phyloP scores from a whole-genome alignment of 1,140 invertebrate species.

The Drosophila paulistorum region DNA sequence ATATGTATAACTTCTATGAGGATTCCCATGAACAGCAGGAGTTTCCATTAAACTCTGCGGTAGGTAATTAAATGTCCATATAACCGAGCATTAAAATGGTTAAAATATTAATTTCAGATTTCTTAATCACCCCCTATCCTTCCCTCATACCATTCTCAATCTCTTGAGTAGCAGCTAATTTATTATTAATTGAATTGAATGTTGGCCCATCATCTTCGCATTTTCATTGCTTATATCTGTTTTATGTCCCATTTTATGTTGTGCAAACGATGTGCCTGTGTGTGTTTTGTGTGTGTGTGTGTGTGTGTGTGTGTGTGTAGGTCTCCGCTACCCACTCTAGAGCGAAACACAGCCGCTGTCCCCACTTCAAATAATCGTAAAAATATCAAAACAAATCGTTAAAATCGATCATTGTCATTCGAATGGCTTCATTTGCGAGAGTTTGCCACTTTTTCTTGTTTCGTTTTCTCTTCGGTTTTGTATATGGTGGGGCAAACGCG shows the following conservation, averaged over 20 bases:
- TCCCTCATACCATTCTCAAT: constrained; percentile 31
- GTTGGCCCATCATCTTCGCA: constrained; percentile 31
- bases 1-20: no score
- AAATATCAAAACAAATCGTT: constrained; percentile 83
- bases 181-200: constrained; percentile 76
- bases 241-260: constrained; percentile 83
- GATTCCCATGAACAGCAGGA: constrained; percentile 47
- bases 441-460: constrained; percentile 31
- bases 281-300: background rate
- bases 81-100: constrained; percentile 50
- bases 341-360: background rate
- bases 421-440: constrained; percentile 63
- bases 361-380: constrained; percentile 79
- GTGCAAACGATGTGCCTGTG: constrained; percentile 74
- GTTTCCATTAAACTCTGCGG: constrained; percentile 34
- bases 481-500: constrained; percentile 46
- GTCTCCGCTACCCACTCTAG: background rate
- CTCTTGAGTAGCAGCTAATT: constrained; percentile 58
- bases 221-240: constrained; percentile 57
- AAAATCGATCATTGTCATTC: constrained; percentile 78
- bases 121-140: constrained; percentile 24
- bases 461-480: background rate
- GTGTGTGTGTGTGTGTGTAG: background rate
- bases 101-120: constrained; percentile 74
- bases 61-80: constrained; percentile 58